Percentiles rank a stretch among this genome's conserved stretches.
Evolutionary conservation across 2,113 vertebrate species (phyloP).

Genomic region (Toxostoma redivivum): DNA sequence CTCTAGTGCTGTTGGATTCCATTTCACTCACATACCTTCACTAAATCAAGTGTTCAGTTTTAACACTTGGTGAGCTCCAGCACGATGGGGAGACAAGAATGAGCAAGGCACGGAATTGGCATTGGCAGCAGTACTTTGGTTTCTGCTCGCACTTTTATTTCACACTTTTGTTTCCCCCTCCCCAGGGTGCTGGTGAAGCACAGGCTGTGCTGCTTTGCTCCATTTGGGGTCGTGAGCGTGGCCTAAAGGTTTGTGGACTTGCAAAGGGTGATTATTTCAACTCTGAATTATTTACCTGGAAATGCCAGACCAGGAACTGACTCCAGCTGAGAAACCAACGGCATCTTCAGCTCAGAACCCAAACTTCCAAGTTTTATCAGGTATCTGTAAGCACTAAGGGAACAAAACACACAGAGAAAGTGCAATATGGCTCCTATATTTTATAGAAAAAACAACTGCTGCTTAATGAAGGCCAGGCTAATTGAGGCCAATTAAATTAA

Average conservation of each 20-base stretch:
- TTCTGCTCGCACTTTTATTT: background rate
- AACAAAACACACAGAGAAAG: background rate
- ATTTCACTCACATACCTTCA: background rate
- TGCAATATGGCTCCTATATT: accelerated
- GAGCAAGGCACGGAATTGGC: background rate
- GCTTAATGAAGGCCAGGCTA: background rate
- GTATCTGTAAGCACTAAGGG: background rate
- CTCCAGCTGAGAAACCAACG: background rate
- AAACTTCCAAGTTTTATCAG: background rate
- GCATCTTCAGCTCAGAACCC: background rate
- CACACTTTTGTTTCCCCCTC: background rate
- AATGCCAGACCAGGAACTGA: background rate
- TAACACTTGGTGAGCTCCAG: background rate
- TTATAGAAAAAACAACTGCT: accelerated
- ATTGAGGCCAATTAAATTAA: background rate
- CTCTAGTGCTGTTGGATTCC: background rate
- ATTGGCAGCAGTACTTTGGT: background rate
- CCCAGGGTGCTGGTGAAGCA: background rate
- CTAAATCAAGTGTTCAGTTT: background rate
- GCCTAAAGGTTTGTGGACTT: background rate
- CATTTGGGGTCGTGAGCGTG: accelerated
- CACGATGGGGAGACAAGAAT: background rate
- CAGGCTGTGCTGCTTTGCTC: background rate
- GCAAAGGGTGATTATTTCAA: background rate
- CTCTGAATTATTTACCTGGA: background rate